Evolutionary conservation across 2,797 vertebrate genomes (phyloP).

Genomic region (Ctenochaetus hawaiiensis): DNA sequence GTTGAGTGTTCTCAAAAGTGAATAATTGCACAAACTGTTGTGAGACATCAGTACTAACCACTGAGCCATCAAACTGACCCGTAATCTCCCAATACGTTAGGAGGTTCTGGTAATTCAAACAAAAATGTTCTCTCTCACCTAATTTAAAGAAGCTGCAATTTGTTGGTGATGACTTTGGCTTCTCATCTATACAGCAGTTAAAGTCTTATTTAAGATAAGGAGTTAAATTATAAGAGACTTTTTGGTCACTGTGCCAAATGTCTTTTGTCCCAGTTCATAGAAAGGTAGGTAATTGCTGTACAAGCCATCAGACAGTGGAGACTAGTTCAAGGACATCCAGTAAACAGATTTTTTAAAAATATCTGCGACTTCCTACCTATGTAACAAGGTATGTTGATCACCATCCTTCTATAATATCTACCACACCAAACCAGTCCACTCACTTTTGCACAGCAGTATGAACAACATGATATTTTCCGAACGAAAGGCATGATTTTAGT

Average conservation of each 20-base stretch:
- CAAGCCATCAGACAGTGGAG: background rate
- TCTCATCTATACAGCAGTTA: conserved; percentile 4
- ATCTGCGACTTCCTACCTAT: background rate
- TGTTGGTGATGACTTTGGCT: background rate
- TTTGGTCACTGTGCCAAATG: background rate
- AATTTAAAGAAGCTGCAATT: background rate
- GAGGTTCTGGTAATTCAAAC: background rate
- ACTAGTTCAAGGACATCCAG: background rate
- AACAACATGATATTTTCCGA: background rate
- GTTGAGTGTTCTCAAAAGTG: too few relatives aligned
- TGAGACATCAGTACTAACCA: too few relatives aligned
- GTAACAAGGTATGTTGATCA: background rate
- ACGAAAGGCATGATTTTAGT: background rate
- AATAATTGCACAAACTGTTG: too few relatives aligned
- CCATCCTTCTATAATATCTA: background rate
- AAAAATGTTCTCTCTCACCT: background rate
- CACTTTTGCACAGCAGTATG: background rate
- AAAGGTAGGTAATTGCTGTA: background rate
- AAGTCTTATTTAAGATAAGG: conserved; percentile 13
- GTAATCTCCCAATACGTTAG: background rate
- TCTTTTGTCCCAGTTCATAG: background rate
- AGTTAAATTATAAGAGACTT: background rate
- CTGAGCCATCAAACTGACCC: too few relatives aligned
- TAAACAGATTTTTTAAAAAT: background rate
- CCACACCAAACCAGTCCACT: background rate